Base-by-base conservation (phyloP, 2,888 invertebrate species). In the Chalcosyrphus nemorum region DNA sequence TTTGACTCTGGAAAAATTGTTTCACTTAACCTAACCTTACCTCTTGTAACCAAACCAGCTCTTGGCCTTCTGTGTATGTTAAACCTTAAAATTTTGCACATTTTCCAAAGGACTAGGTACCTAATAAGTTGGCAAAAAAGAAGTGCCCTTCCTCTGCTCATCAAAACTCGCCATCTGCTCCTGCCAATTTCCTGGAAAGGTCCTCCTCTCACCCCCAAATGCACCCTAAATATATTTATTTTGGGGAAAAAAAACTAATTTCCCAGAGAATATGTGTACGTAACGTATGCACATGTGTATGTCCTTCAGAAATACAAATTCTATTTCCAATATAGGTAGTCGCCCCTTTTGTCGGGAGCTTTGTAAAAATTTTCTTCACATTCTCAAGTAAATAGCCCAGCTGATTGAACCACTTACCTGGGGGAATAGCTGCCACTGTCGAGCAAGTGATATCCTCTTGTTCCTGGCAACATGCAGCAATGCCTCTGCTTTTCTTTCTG, bases 351-450 rank as follows among this genome's bases (percentile, higher is more conserved):
- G n/a, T n/a, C n/a, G n/a, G n/a, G 1, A 0, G 0, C 45, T 45
- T 45, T 11, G 19, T 19, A 19, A 17, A 17, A 17, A 4, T 6
- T 19, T 17, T 19, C 45, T 19, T 0, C 54, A 52, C 66, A 56
- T 29, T 54, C 41, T 2, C 57, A 45, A 6, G 70, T 15, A 70
- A 70, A 70, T 47, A 57, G 45, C 70, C 47, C 56, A 47, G 35
- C 32, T 70, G 45, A 70, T 70, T 70, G 70, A 57, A 45, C 21
- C 57, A 57, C 47, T 70, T 47, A 57, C 56, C 70, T 32, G 45
- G 35, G 52, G 66, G 45, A 43, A 32, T 56, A 47, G 13, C 57
- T 45, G 21, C 57, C 57, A 57, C 57, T 57, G 35, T 24, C 15
- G 13, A 29, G 7, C 29, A 35, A 47, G 15, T 47, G 15, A 57